Percentiles rank a stretch among this genome's conserved stretches.
Evolutionary conservation across 2,888 invertebrate species (phyloP).

Genomic region (Polydrusus cervinus): DNA sequence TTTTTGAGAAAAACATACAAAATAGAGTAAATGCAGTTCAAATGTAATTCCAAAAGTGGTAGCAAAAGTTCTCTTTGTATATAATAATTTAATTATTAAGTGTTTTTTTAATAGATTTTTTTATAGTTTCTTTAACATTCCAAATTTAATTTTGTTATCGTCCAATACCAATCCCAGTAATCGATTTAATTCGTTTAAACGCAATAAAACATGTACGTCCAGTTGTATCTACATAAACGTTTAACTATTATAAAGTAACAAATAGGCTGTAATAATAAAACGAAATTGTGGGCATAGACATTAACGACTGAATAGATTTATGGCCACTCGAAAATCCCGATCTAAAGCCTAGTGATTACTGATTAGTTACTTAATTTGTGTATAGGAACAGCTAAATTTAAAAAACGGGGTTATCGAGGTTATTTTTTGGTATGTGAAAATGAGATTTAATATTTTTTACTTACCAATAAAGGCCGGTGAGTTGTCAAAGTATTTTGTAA

Average conservation of each 20-base stretch:
- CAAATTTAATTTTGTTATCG: constrained; percentile 5
- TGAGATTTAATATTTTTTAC: background rate
- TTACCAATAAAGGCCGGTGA: background rate
- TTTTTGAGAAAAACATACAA: too few species aligned
- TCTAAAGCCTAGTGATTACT: constrained; percentile 25
- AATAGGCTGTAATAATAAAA: constrained; percentile 26
- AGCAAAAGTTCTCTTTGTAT: too few species aligned
- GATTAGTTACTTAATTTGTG: constrained; percentile 32
- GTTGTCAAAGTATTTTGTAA: background rate
- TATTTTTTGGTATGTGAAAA: background rate
- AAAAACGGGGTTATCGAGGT: constrained; percentile 14
- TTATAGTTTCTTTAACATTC: too few species aligned
- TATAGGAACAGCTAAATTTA: constrained; percentile 19
- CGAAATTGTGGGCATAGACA: constrained; percentile 30
- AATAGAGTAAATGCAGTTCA: too few species aligned
- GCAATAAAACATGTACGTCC: constrained; percentile 17
- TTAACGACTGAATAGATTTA: constrained; percentile 34
- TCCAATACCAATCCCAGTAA: background rate
- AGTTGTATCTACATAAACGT: constrained; percentile 16
- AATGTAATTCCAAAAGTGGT: too few species aligned
- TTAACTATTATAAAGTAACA: constrained; percentile 29
- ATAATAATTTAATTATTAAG: too few species aligned
- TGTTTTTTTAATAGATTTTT: too few species aligned
- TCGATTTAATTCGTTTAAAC: constrained; percentile 13
- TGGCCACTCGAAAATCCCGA: constrained; percentile 30